phyloP scores from a whole-genome alignment of 2,113 vertebrate species.

The Callospermophilus lateralis region DNA sequence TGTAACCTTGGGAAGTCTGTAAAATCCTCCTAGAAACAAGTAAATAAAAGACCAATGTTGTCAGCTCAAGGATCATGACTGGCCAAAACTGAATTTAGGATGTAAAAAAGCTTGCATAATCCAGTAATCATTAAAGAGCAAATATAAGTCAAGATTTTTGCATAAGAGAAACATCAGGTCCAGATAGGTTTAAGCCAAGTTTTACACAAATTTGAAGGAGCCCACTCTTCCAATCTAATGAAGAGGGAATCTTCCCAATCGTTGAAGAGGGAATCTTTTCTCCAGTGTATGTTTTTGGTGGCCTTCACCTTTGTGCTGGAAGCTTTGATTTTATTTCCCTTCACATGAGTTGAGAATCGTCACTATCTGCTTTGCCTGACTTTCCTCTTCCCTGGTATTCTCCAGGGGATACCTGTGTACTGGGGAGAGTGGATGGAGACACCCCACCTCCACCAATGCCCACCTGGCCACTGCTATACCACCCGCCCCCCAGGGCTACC shows the following conservation, averaged over 20 bases:
- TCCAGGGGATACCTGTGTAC: neutral
- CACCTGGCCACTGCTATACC: neutral
- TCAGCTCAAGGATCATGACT: neutral
- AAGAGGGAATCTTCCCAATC: too few species aligned
- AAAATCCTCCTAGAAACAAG: neutral
- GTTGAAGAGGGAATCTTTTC: too few species aligned
- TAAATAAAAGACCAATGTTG: neutral
- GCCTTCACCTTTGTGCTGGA: neutral
- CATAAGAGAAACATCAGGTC: neutral
- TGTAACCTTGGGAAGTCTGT: neutral
- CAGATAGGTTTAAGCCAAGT: neutral
- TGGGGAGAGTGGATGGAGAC: neutral
- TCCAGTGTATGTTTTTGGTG: too few species aligned
- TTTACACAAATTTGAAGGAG: neutral
- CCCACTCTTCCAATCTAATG: neutral
- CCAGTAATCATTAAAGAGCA: neutral
- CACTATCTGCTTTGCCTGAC: neutral
- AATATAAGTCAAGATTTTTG: neutral
- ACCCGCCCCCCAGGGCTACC: too few species aligned
- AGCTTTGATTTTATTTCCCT: neutral
- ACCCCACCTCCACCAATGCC: too few species aligned
- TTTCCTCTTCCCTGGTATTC: neutral
- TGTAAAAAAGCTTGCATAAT: neutral
- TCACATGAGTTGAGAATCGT: neutral
- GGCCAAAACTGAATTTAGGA: conserved; percentile 9